Base-by-base conservation (phyloP, 2,797 vertebrate species). In the Semotilus atromaculatus region DNA sequence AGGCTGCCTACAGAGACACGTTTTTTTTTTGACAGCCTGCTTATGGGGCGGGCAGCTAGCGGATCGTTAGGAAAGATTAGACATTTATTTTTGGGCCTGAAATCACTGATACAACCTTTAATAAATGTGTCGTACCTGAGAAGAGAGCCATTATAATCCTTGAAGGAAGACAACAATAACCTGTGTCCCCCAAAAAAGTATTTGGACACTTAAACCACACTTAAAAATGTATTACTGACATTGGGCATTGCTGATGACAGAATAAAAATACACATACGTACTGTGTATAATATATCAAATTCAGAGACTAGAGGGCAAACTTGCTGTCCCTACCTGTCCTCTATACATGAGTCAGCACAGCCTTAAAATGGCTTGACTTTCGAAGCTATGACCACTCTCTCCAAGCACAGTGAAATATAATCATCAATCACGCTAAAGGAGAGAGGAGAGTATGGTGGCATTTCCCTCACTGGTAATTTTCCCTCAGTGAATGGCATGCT, bases 381-480 rank as follows among this genome's bases (percentile, higher is more conserved):
- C 29, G 48, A 21, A 7, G 55, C 70, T 21, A 4, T 74, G 55
- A 38, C 72, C 77, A 60, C n/a, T 38, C 60, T 64, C 81, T 51
- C n/a, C 80, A 48, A 62, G n/a, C 91, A 91, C 86, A 88, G 10
- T 58, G 75, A 90, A 89, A 92, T 90, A 86, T 88, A 91, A 91
- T 93, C 90, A 91, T 91, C 87, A 89, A 87, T 89, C 88, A 85
- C 26, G 78, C 75, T 43, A 67, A 71, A 85, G 72, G 51, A 80
- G 82, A 83, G 45, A 48, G 45, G 45, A 48, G 87, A 87, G 82
- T 48, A 53, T 67, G 86, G 80, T 91, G 89, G 87, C 79, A 75
- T 81, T 67, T 89, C 88, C 90, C 88, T 85, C 79, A 53, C 78
- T 88, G 89, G 90, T 90, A 68, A 91, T 93, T 91, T 91, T 88